A percentile compares a stretch with the other conserved stretches of the same genome.
These are phyloP conservation scores for Metacarcinus magister DNA, from an alignment of 2,888 invertebrate genomes.

Conservation along the genomic window DNA sequence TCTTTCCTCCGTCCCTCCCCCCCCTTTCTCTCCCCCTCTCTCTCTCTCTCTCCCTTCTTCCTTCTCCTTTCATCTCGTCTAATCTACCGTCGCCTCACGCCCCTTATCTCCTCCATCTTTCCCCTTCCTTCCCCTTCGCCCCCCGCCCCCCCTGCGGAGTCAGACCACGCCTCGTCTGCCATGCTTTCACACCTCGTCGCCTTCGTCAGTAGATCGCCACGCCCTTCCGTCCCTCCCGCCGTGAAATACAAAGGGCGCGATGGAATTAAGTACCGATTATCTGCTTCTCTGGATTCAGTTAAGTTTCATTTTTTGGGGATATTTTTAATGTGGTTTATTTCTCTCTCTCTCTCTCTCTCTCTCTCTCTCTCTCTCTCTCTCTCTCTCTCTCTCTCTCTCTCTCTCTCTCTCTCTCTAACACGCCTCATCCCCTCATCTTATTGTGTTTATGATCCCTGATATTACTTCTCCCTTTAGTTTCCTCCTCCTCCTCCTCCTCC, in stretches of 20 bases:
- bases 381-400: conserved; percentile 26
- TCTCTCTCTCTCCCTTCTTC: neutral
- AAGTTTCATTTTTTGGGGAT: neutral
- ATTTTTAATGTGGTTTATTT: neutral
- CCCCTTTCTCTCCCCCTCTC: neutral
- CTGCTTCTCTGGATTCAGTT: neutral
- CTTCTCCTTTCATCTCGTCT: neutral
- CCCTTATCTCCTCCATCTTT: neutral
- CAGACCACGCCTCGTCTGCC: neutral
- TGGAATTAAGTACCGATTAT: neutral
- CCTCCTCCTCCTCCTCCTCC: neutral
- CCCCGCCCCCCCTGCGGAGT: neutral
- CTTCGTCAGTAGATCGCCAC: neutral
- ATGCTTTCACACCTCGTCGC: neutral
- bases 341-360: conserved; percentile 2
- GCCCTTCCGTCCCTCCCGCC: neutral
- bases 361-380: conserved; percentile 4
- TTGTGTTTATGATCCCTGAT: conserved; percentile 44
- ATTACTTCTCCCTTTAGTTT: neutral
- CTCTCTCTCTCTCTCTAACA: neutral
- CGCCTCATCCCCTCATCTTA: neutral
- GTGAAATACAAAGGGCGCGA: neutral
- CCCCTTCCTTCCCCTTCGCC: neutral
- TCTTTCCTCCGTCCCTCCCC: too few relatives aligned
- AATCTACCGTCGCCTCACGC: conserved; percentile 20